Percentiles rank a stretch among this genome's conserved stretches.
Evolutionary conservation across 2,113 vertebrate species (phyloP).

Genomic region (Nibea coibor): DNA sequence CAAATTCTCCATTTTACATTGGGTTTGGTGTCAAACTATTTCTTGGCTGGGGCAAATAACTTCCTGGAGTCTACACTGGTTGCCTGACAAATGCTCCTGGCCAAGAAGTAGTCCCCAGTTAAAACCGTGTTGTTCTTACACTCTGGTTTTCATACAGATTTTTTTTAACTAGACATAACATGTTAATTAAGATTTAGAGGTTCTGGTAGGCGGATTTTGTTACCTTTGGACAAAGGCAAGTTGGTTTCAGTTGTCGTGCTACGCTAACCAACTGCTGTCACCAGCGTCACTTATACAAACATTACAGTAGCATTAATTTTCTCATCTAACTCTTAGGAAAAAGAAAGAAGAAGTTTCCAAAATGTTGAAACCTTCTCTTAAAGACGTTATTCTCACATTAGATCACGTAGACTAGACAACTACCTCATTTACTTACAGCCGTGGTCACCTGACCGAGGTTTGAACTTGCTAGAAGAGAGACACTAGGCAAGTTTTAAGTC

Average conservation of each 20-base stretch:
- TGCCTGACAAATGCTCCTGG: background rate
- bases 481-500: background rate
- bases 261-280: background rate
- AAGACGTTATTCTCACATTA: background rate
- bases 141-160: no score
- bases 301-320: background rate
- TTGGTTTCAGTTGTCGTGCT: background rate
- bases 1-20: background rate
- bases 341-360: background rate
- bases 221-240: background rate
- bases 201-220: background rate
- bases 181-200: background rate
- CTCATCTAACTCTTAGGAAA: background rate
- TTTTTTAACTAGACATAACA: background rate
- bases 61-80: background rate
- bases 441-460: slow-evolving; percentile 26
- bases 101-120: background rate
- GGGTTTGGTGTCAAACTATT: background rate
- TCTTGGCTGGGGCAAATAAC: background rate
- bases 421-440: background rate
- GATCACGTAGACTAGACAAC: background rate
- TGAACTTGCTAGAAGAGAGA: slow-evolving; percentile 47
- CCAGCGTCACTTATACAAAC: background rate
- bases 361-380: background rate
- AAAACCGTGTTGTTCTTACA: background rate